Evolutionary conservation across 2,113 vertebrate genomes (phyloP).

Genomic region (Reinhardtius hippoglossoides): DNA sequence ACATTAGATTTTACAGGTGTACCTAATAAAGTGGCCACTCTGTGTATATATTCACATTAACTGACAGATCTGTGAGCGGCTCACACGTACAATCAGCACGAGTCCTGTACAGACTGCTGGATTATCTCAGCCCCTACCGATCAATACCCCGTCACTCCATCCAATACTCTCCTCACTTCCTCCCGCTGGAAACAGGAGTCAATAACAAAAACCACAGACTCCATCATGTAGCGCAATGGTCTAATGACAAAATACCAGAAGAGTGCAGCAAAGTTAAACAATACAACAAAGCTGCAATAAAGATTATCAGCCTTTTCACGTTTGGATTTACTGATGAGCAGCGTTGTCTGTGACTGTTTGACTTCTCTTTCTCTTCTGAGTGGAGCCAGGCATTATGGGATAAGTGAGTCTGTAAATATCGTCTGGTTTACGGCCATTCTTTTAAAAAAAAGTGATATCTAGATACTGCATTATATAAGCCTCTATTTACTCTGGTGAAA

Average conservation of each 20-base stretch:
- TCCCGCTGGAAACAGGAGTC: constrained; percentile 28
- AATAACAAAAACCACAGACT: constrained; percentile 31
- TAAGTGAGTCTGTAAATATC: neutral
- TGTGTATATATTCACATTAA: too few species aligned
- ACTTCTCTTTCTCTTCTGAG: too few species aligned
- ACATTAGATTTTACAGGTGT: too few species aligned
- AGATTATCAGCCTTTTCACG: neutral
- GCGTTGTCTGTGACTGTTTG: too few species aligned
- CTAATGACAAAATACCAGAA: neutral
- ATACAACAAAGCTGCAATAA: neutral
- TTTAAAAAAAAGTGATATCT: neutral
- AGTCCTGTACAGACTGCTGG: too few species aligned
- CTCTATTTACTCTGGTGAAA: neutral
- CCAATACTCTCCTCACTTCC: constrained; percentile 39
- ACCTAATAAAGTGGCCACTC: too few species aligned
- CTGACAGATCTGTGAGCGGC: too few species aligned
- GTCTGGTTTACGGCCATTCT: neutral
- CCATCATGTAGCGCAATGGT: neutral
- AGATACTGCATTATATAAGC: neutral
- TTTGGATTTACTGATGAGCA: too few species aligned
- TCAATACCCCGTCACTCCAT: constrained; percentile 53
- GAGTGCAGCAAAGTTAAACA: constrained; percentile 1
- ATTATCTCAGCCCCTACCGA: too few species aligned
- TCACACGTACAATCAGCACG: too few species aligned
- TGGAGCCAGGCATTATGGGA: too few species aligned